Base-by-base conservation (phyloP, 2,888 invertebrate species). In the Barypeithes pellucidus region DNA sequence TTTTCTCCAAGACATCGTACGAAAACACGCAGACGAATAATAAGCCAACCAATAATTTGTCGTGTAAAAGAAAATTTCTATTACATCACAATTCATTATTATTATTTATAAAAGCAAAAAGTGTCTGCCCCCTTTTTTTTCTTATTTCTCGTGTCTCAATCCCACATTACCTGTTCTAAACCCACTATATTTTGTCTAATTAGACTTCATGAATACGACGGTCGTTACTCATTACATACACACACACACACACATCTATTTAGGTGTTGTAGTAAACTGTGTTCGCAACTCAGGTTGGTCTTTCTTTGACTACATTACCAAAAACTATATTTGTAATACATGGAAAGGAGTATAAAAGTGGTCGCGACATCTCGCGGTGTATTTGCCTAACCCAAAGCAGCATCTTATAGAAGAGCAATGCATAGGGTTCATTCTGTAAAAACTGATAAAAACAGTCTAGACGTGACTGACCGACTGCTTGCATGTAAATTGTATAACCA, bases 121-220 rank as follows among this genome's bases (percentile, higher is more conserved):
- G 52, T 39, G 36, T 14, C 66, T 72, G 72, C 36, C 67, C 67
- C 22, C 72, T 73, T 73, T 69, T n/a, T 73, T 73, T 59, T 50
- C 52, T 20, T 52, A 67, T 57, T 73, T 69, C 65, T 65, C 54
- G 69, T 66, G 73, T 73, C 69, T 68, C 54, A 73, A 68, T 73
- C 73, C 73, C 73, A 73, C 73, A 68, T 73, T 73, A 73, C 52
- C 57, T 67, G 73, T 57, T 68, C 45, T 22, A 68, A 73, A 61
- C 69, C 73, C 69, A 73, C 73, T 60, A 59, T 61, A 73, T 50
- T 69, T 73, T 69, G 73, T 73, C 73, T 73, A 73, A 73, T 73
- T 73, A 69, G 73, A 68, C 73, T 65, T 54, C 68, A 59, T 69
- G 66, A 59, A 68, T 62, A 65, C 68, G 63, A 73, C 69, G 41